phyloP scores from a whole-genome alignment of 2,888 invertebrate genomes.

The Meliscaeva auricollis region DNA sequence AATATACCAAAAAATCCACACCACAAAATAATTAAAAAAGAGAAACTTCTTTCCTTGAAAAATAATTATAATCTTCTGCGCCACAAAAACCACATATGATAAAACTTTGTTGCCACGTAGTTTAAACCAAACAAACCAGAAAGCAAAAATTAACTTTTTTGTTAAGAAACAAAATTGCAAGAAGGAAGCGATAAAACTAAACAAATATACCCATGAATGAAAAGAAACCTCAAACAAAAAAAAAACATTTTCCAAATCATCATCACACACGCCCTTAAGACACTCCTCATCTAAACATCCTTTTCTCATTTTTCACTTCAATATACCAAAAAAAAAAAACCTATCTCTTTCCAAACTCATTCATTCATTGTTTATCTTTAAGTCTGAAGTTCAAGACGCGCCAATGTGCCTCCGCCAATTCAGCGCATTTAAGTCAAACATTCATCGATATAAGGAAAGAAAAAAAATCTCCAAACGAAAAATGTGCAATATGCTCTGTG shows the following conservation, averaged over 20 bases:
- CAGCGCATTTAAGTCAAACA: slow-evolving; percentile 17
- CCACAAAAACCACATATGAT: not conserved
- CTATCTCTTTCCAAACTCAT: not conserved
- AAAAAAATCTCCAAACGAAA: slow-evolving; percentile 22
- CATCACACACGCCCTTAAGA: slow-evolving; percentile 12
- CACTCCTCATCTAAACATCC: slow-evolving; percentile 37
- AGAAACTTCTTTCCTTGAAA: no score
- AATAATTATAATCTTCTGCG: not conserved
- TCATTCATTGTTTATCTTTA: slow-evolving; percentile 61
- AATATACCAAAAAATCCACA: no score
- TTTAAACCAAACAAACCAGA: not conserved
- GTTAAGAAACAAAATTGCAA: not conserved
- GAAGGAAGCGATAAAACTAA: slow-evolving; percentile 41
- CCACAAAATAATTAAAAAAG: no score
- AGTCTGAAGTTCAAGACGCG: slow-evolving; percentile 61
- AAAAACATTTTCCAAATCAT: slow-evolving; percentile 15
- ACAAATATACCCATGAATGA: slow-evolving; percentile 10
- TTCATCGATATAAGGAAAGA: not conserved
- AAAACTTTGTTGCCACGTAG: not conserved
- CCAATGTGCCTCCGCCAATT: slow-evolving; percentile 47
- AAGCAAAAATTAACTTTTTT: not conserved
- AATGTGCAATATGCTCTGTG: slow-evolving; percentile 1
- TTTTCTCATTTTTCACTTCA: slow-evolving; percentile 15
- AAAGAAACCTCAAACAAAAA: not conserved
- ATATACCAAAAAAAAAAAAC: not conserved